Evolutionary conservation across 1,140 invertebrate genomes (phyloP), one percentile per base, ranked within the genome.

Genomic region (Polypedilum pembai): DNA sequence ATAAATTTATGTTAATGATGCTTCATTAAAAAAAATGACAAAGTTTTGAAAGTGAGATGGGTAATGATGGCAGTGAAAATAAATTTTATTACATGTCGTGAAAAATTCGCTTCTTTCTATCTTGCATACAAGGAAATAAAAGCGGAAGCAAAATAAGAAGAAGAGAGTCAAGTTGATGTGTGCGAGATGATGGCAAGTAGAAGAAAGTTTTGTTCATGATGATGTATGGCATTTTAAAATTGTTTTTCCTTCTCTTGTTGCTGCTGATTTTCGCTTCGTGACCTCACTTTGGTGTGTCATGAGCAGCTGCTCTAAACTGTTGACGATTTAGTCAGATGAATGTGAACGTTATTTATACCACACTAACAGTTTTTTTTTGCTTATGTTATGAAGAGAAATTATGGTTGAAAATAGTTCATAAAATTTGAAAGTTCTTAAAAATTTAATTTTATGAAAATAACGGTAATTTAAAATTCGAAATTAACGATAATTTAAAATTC

Each of bases 1-100:
- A 56, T 56, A 56, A 56, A 56, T 56, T 56, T 56, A 56, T 56
- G 45, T 56, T 56, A 56, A 56, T 56, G 45, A 56, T n/a, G 45
- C 12, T 56, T 56, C 45, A 56, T 56, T 56, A 56, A 56, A 56
- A 45, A 45, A 56, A 56, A 56, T 56, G 45, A 56, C 45, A 56
- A 56, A 56, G 45, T 56, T 56, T 56, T 45, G n/a, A 45, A 45
- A 45, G 15, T 45, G 15, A 45, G 3, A 56, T 12, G 10, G n/a
- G n/a, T 56, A 0, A 8, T 45, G 15, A 56, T n/a, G n/a, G 10
- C 12, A 56, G 45, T 12, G n/a, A 56, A 12, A 56, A 15, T n/a
- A 56, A 56, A 1, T 56, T 56, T 56, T 56, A 56, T 56, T 56
- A 56, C 45, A 56, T 56, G 8, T 56, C 45, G 45, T 56, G 4